phyloP scores from a whole-genome alignment of 2,113 vertebrate genomes.

The Xenus cinereus region DNA sequence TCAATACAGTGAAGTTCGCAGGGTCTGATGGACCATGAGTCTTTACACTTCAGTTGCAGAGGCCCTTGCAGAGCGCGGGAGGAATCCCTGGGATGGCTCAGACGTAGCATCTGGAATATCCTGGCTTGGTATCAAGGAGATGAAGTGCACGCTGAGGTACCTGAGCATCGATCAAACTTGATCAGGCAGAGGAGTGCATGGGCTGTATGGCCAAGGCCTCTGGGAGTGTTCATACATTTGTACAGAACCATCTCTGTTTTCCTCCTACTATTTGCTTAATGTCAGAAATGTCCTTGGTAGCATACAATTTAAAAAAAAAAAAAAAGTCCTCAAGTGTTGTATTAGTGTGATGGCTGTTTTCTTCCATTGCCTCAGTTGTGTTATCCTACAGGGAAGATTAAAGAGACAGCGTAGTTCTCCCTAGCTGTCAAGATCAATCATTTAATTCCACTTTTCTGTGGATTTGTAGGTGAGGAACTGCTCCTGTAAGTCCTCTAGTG shows the following conservation, averaged over 20 bases:
- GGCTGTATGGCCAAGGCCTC: not conserved
- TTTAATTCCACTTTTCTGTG: constrained; percentile 51
- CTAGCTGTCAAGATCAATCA: constrained; percentile 6
- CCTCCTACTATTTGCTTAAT: not conserved
- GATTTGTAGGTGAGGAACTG: constrained; percentile 28
- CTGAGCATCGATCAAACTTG: not conserved
- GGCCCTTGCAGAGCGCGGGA: not conserved
- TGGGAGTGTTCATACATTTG: not conserved
- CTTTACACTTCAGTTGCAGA: not conserved
- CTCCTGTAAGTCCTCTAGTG: not conserved
- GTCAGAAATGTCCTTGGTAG: not conserved
- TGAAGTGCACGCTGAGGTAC: not conserved
- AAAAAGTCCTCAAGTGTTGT: not conserved
- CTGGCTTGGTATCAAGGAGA: not conserved
- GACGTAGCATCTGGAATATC: not conserved
- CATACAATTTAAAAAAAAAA: not conserved
- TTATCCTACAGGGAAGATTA: constrained; percentile 34
- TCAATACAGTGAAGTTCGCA: not conserved
- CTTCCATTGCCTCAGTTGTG: not conserved
- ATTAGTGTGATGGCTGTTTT: not conserved
- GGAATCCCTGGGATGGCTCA: not conserved
- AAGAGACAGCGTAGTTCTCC: not conserved
- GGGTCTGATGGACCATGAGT: not conserved
- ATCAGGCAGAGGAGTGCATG: not conserved
- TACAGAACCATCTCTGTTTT: not conserved